These are phyloP conservation scores for Spea hammondii DNA, from an alignment of 2,797 vertebrate genomes.

Conservation along the genomic window DNA sequence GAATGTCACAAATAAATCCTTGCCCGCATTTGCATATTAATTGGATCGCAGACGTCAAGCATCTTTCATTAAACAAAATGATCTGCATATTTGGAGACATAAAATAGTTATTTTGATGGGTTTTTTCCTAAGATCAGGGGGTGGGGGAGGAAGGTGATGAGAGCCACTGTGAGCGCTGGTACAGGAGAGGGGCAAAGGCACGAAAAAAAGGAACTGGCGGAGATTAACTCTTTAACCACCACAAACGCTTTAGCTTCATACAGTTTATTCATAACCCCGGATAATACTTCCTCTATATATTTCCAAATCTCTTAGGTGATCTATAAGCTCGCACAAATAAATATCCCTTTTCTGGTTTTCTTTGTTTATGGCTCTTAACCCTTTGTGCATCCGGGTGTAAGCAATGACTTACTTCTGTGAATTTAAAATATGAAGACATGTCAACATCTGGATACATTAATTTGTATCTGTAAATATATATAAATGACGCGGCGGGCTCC, in stretches of 20 bases:
- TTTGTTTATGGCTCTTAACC: too few relatives aligned
- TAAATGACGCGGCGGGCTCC: too few relatives aligned
- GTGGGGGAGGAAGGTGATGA: conserved; percentile 88
- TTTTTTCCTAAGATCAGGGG: conserved; percentile 80
- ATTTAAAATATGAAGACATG: too few relatives aligned
- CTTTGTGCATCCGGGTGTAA: too few relatives aligned
- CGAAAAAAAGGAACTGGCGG: conserved; percentile 59
- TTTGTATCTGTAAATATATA: too few relatives aligned
- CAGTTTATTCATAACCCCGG: too few relatives aligned
- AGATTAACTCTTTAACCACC: conserved; percentile 68
- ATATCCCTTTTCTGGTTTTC: too few relatives aligned
- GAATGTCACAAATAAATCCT: conserved; percentile 99
- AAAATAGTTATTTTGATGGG: conserved; percentile 99
- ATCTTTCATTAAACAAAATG: conserved; percentile 99
- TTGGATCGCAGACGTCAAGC: conserved; percentile 99
- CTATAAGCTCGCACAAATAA: too few relatives aligned
- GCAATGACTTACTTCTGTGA: too few relatives aligned
- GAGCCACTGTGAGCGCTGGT: conserved; percentile 95
- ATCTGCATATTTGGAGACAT: conserved; percentile 99
- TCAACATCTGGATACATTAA: too few relatives aligned
- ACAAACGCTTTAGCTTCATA: background rate
- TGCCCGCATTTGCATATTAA: conserved; percentile 99
- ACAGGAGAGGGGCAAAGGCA: conserved; percentile 62
- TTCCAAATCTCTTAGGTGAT: too few relatives aligned
- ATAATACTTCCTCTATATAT: too few relatives aligned